Evolutionary conservation across 2,888 invertebrate species (phyloP), one percentile per base, ranked within the genome.

Genomic region (Scelioninae gen. 1): DNA sequence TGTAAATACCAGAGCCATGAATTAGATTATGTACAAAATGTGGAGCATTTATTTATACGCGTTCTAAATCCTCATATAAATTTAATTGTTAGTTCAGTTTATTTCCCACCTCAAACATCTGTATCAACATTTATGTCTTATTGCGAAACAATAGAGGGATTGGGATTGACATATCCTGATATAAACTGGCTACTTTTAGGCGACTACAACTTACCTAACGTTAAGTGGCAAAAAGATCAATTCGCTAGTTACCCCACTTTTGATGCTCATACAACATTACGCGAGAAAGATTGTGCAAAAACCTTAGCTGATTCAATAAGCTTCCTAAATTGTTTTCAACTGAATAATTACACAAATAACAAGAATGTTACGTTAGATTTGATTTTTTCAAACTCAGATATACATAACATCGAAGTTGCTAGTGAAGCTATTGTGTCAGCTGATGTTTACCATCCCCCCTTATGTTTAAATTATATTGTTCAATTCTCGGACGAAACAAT

Each of bases 161-260:
- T 53, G 10, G n/a, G 29, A 29, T 29, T 53, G 31, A 13, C 8
- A 15, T 47, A 47, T 16, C 47, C 15, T 9, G 38, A 38, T 38
- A 38, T 38, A 9, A 38, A 38, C 38, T 38, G 49, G 47, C 11
- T 63, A 7, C 11, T 63, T 0, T 16, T 63, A 0, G 63, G 63
- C 0, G 63, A 63, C n/a, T 63, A 63, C 8, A 63, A 63, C 34
- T 49, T 63, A 5, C 63, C 63, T 1, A 47, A 63, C 34, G 23
- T 63, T 16, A 16, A 5, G 6, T 63, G 63, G 65, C 5, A 47
- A 34, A 29, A 51, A 10, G n/a, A 10, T 8, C 51, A 51, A 11
- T 51, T 32, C 34, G 9, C 63, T 5, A 13, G 62, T 47, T 47
- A 47, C 3, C 47, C 62, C 0, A 6, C 0, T 0, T 15, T 49